Percentiles rank a stretch among this genome's conserved stretches.
phyloP scores from a whole-genome alignment of 2,797 vertebrate species.

The Rhynchotus rufescens region DNA sequence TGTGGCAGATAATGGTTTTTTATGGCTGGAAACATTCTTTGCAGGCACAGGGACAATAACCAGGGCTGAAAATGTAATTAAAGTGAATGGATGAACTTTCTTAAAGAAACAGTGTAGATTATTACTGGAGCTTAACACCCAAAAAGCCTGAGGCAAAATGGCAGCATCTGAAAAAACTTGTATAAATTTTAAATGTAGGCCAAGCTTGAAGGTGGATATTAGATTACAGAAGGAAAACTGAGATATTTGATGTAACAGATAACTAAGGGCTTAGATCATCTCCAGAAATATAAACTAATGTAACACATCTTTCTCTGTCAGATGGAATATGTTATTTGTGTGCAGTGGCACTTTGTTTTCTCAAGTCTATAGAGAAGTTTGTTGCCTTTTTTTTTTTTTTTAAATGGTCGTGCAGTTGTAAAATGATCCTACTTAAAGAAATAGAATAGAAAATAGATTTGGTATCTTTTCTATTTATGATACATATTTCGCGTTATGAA shows the following conservation, averaged over 20 bases:
- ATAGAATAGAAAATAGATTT: background rate
- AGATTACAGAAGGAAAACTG: slow-evolving; percentile 72
- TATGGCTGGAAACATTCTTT: slow-evolving; percentile 81
- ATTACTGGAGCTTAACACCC: slow-evolving; percentile 50
- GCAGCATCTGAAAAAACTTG: slow-evolving; percentile 69
- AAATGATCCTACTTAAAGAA: background rate
- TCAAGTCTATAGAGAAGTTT: background rate
- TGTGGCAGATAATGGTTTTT: slow-evolving; percentile 80
- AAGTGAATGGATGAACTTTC: slow-evolving; percentile 73
- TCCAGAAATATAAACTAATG: slow-evolving; percentile 68
- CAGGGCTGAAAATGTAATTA: slow-evolving; percentile 56
- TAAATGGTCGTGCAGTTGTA: background rate
- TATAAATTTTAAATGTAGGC: slow-evolving; percentile 73
- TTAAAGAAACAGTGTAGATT: slow-evolving; percentile 64
- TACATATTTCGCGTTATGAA: background rate
- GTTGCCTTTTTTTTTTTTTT: background rate
- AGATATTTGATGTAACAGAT: slow-evolving; percentile 71
- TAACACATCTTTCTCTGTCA: slow-evolving; percentile 45
- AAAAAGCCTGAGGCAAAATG: slow-evolving; percentile 28
- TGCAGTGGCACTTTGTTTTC: slow-evolving; percentile 17
- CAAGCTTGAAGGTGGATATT: slow-evolving; percentile 61
- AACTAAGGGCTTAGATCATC: slow-evolving; percentile 74
- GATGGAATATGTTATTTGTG: slow-evolving; percentile 34
- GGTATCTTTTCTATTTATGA: background rate
- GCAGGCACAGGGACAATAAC: slow-evolving; percentile 73